phyloP scores from a whole-genome alignment of 2,797 vertebrate species.

The Staurois parvus region DNA sequence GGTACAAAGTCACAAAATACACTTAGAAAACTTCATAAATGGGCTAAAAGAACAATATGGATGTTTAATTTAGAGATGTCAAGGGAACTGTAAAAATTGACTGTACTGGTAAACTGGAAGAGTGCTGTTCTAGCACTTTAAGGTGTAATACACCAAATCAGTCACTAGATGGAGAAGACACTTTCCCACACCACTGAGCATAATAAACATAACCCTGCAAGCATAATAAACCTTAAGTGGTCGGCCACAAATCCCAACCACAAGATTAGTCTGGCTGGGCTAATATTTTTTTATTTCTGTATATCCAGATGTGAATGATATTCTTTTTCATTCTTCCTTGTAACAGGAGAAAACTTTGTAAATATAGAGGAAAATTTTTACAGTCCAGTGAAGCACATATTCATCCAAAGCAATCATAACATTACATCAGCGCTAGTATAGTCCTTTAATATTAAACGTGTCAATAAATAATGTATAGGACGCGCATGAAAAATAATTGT shows the following conservation, averaged over 20 bases:
- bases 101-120: neutral
- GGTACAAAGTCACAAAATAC: too few species aligned
- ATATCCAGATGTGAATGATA: neutral
- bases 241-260: neutral
- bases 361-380: neutral
- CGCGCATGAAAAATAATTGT: too few species aligned
- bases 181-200: neutral
- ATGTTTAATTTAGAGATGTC: too few species aligned
- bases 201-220: neutral
- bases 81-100: too few species aligned
- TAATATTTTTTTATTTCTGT: neutral
- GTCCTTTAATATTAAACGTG: too few species aligned
- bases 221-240: neutral
- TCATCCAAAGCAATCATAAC: too few species aligned
- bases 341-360: neutral
- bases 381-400: too few species aligned
- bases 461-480: too few species aligned
- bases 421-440: too few species aligned
- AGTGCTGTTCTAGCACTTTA: neutral
- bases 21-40: too few species aligned
- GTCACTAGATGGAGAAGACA: conserved; percentile 30
- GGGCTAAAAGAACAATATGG: too few species aligned
- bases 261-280: neutral
- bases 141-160: neutral
- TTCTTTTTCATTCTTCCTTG: neutral